Evolutionary conservation across 2,888 invertebrate species (phyloP).

Genomic region (Sinotaia quadrata): DNA sequence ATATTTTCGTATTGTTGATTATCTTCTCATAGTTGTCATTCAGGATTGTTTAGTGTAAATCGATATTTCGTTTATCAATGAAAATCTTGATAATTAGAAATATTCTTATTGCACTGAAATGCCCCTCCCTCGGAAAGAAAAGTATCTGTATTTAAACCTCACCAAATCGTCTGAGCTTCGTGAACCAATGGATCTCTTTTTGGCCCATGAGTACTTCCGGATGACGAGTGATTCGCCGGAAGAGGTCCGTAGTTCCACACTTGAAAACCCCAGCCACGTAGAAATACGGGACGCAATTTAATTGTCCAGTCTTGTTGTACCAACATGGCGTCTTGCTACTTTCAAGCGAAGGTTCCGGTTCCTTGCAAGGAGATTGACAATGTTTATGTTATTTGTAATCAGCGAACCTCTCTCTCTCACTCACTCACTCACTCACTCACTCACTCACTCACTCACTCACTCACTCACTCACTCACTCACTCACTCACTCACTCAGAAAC

Average conservation of each 20-base stretch:
- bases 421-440: background rate
- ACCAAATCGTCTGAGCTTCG: conserved; percentile 22
- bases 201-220: conserved; percentile 26
- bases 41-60: too few relatives aligned
- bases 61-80: too few relatives aligned
- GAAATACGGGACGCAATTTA: conserved; percentile 22
- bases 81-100: too few relatives aligned
- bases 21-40: too few relatives aligned
- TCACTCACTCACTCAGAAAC: background rate
- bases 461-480: background rate
- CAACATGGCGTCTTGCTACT: conserved; percentile 23
- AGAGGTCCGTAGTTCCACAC: conserved; percentile 16
- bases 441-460: background rate
- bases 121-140: too few relatives aligned
- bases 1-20: too few relatives aligned
- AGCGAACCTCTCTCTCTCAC: background rate
- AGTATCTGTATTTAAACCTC: background rate
- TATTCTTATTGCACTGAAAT: too few relatives aligned
- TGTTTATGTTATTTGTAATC: background rate
- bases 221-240: conserved; percentile 21
- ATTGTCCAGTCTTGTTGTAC: conserved; percentile 7
- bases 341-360: background rate
- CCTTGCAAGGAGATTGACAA: background rate
- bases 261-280: conserved; percentile 26
- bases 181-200: conserved; percentile 28